Base-by-base conservation (phyloP, 2,888 invertebrate species). In the Dryadula phaetusa region DNA sequence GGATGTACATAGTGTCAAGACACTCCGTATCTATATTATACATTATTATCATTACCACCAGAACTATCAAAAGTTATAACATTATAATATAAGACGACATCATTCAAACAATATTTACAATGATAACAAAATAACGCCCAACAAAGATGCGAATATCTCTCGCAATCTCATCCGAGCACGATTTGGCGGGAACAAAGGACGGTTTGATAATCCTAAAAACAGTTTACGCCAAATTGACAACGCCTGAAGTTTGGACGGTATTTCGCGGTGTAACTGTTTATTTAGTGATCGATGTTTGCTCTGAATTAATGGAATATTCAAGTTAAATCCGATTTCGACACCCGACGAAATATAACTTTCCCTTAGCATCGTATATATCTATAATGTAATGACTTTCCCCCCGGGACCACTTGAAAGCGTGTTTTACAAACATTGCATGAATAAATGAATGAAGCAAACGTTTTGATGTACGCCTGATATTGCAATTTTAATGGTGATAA, bases 301-400 rank as follows among this genome's bases (percentile, higher is more conserved):
- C 82, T 82, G 83, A 85, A 88, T 88, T 89, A 87, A 89, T 89
- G 83, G 85, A 87, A 85, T 87, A 83, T 85, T 87, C 81, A 79
- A 85, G 82, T 82, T n/a, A 82, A 84, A 88, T 81, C 83, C 79
- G 82, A 84, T 82, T 83, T 75, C 74, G 76, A 75, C 73, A 37
- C 12, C 12, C 12, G 37, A 12, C 71, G 75, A 75, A 73, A 67
- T 76, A 71, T 73, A 76, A 73, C 72, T 76, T 77, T 67, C 40
- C 16, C 28, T 60, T 64, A 22, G 18, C 22, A n/a, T 67, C 25
- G 25, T 64, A n/a, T n/a, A n/a, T n/a, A 62, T 44, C 44, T 73
- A 73, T 61, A 63, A 66, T 42, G 44, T 53, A 58, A 67, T 62
- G 64, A 67, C 56, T 53, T 40, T 53, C 34, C 61, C 49, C 32